Evolutionary conservation across 2,888 invertebrate genomes (phyloP), one percentile per base, ranked within the genome.

Genomic region (Melikaiella ostensackeni): DNA sequence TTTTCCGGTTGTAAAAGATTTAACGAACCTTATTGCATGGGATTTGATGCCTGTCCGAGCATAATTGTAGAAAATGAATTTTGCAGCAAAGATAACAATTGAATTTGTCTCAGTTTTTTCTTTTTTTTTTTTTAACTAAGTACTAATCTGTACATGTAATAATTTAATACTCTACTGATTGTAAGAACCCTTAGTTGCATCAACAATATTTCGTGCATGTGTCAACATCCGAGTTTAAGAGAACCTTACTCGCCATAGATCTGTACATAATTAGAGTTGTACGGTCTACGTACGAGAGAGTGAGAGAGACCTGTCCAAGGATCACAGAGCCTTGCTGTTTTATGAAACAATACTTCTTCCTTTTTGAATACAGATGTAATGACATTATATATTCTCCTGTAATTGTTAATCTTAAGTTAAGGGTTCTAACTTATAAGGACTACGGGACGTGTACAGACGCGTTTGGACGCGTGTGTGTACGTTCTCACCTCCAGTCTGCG

Each of bases 121-220:
- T 84, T 86, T 85, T 83, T 84, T 81, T 80, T 83, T 81, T 83
- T 81, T 82, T 84, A 80, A 88, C 85, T 86, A 85, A 83, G 83
- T 86, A 86, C 82, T 86, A 86, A 86, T 80, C 83, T 86, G 84
- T 87, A 87, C 87, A 86, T 85, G 84, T 86, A 86, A 87, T 88
- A 86, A 88, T 88, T 88, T 85, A 88, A 88, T 87, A 86, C 85
- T 84, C 83, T 84, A 86, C 83, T 83, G 84, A 82, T 84, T 85
- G 84, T 86, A 84, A 86, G 84, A 77, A 84, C 84, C 81, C 81
- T 87, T 86, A 86, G 85, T 86, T 86, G 83, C 82, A 84, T 86
- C 79, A 82, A 78, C 78, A 79, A 77, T 82, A 80, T 81, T 84
- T 84, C 50, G n/a, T 70, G 70, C 70, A 66, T 24, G 66, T 42